Evolutionary conservation across 2,888 invertebrate species (phyloP).

Genomic region (Acrocyrtus sp.): DNA sequence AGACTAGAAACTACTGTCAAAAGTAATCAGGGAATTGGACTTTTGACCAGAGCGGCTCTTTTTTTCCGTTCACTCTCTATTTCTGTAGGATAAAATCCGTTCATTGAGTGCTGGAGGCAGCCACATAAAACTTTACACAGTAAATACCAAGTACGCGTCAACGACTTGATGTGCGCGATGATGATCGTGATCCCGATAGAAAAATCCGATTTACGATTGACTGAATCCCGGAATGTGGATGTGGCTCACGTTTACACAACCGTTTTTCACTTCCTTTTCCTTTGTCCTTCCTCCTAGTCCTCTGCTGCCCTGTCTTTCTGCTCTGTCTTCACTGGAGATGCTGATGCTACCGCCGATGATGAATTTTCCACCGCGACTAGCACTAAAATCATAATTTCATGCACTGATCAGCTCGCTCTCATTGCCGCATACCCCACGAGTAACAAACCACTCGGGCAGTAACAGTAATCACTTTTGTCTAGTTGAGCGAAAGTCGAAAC

Average conservation of each 20-base stretch:
- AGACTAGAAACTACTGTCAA: no score
- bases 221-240: neutral
- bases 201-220: conserved; percentile 21
- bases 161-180: conserved; percentile 1
- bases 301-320: neutral
- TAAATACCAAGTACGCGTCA: no score
- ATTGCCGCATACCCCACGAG: neutral
- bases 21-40: no score
- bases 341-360: no score
- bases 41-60: no score
- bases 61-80: no score
- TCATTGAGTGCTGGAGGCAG: no score
- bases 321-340: neutral
- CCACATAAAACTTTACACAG: no score
- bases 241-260: conserved; percentile 7
- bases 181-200: conserved; percentile 7
- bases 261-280: conserved; percentile 26
- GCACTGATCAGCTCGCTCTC: neutral
- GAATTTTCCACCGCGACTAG: no score
- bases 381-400: no score
- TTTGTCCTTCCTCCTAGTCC: neutral
- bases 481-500: neutral
- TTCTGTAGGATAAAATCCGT: no score
- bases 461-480: conserved; percentile 7
- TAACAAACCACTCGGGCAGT: neutral